These are phyloP conservation scores for Rotaria sp. DNA, from an alignment of 2,888 invertebrate genomes.

Conservation along the genomic window DNA sequence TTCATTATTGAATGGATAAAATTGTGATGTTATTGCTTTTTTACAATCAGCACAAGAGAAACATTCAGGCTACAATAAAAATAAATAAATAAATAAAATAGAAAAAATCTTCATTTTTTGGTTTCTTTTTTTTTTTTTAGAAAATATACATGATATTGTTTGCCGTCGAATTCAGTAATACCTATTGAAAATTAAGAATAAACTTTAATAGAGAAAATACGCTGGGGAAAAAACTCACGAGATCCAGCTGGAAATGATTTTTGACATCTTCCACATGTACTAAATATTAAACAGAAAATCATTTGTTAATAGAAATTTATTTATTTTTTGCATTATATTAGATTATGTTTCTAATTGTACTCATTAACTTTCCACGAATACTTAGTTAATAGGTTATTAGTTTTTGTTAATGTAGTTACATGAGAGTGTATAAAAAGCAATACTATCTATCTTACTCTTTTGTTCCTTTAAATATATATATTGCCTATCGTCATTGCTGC, in stretches of 20 bases:
- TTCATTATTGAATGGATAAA: conserved; percentile 16
- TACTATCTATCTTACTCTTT: background rate
- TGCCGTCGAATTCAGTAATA: conserved; percentile 11
- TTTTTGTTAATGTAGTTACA: background rate
- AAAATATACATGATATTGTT: conserved; percentile 15
- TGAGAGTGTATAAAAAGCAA: background rate
- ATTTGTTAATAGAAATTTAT: background rate
- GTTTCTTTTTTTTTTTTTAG: background rate
- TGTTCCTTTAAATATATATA: background rate
- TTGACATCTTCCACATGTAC: background rate
- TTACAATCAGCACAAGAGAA: conserved; percentile 25
- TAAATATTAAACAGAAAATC: background rate
- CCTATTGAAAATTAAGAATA: background rate
- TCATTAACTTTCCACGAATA: background rate
- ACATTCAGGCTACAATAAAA: background rate
- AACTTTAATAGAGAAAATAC: background rate
- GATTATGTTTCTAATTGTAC: background rate
- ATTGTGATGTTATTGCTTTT: conserved; percentile 27
- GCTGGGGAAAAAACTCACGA: background rate
- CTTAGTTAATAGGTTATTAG: background rate
- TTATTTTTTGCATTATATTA: background rate
- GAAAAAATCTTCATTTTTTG: too few species aligned
- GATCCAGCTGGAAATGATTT: conserved; percentile 27
- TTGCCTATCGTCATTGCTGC: background rate
- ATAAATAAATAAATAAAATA: background rate